These are phyloP conservation scores for Cottus gobio DNA, from an alignment of 2,113 vertebrate species.

Conservation along the genomic window DNA sequence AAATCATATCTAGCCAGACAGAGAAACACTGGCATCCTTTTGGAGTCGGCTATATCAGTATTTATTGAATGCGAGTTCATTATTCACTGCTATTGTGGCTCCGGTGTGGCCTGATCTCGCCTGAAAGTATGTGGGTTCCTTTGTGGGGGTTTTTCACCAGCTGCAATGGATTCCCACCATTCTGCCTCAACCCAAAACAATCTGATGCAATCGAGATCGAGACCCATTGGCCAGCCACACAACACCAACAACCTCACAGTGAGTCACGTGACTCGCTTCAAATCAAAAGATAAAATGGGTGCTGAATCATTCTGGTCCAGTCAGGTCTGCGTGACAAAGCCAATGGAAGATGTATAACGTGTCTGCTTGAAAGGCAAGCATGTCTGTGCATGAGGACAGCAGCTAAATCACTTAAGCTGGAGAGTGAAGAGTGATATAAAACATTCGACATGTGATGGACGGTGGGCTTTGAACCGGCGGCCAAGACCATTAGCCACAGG, in stretches of 20 bases:
- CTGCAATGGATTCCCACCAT: not conserved
- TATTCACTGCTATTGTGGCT: constrained; percentile 1
- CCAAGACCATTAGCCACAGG: constrained; percentile 60
- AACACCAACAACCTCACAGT: not conserved
- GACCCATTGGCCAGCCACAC: not conserved
- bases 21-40: not conserved
- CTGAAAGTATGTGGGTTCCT: not conserved
- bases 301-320: constrained; percentile 14
- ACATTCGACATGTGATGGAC: constrained; percentile 66
- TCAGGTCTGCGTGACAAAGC: constrained; percentile 47
- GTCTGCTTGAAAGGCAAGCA: constrained; percentile 46
- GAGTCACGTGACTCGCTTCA: not conserved
- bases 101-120: constrained; percentile 8
- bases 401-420: constrained; percentile 72
- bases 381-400: constrained; percentile 59
- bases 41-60: not conserved
- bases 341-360: constrained; percentile 39
- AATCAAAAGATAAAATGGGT: constrained; percentile 10
- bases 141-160: not conserved
- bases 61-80: not conserved
- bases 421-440: constrained; percentile 77
- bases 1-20: constrained; percentile 13
- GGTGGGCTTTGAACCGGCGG: constrained; percentile 62
- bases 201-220: not conserved
- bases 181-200: not conserved